Evolutionary conservation across 2,797 vertebrate species (phyloP), one percentile per base, ranked within the genome.

Genomic region (Molothrus aeneus): DNA sequence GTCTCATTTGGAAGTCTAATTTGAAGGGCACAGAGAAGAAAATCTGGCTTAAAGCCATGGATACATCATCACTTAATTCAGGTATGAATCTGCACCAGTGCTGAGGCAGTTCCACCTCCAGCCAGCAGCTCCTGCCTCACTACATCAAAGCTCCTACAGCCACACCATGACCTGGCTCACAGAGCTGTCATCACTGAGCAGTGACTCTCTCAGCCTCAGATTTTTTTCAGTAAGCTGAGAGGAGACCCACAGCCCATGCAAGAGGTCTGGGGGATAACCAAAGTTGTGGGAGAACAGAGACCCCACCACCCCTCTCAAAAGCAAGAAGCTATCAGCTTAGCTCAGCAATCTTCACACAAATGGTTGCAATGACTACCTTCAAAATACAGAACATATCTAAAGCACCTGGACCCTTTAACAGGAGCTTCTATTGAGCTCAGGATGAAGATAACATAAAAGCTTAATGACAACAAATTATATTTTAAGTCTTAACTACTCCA

Each of bases 391-490:
- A 80, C 54, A 22, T 53, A 56, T 11, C 69, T 80, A 75, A 90
- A 91, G 71, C 32, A 82, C 57, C 17, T 65, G 75, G 45, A 77
- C 65, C 56, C 56, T 92, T 95, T 64, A 47, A 80, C 21, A 64
- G 32, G n/a, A 89, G 57, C 17, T 91, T 92, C 85, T 71, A 28
- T 14, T 78, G 75, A 88, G 24, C 74, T 93, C 71, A 73, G 68
- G 80, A 78, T 86, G 70, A 74, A 83, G 61, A 78, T 72, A 92
- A 95, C 66, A 85, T 92, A 90, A 93, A 95, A 94, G 65, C 89
- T 94, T 92, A 94, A 95, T 78, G 93, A 75, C 77, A 87, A 93
- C 69, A 92, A 96, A 94, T 94, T 93, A 80, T 86, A 83, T 85
- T 90, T 91, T 85, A 86, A 80, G 60, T 91, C 74, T 95, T 94